Percentiles rank a stretch among this genome's conserved stretches.
phyloP scores from a whole-genome alignment of 2,888 invertebrate genomes.

The Polymixis lichenea region DNA sequence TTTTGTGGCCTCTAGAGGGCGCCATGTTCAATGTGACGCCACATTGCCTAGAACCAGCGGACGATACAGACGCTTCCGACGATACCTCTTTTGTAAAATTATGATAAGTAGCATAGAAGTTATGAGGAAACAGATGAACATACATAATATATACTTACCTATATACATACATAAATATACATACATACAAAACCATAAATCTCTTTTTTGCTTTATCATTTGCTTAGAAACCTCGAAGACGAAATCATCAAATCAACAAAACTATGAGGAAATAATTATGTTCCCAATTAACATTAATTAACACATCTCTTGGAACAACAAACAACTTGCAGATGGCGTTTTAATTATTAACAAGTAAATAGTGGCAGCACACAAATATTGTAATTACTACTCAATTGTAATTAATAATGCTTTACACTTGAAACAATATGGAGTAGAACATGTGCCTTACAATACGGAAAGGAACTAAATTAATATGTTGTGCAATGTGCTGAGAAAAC shows the following conservation, averaged over 20 bases:
- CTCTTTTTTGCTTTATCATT: too few species aligned
- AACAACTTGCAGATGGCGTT: slow-evolving; percentile 15
- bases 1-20: too few species aligned
- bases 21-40: too few species aligned
- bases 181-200: too few species aligned
- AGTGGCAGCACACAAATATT: slow-evolving; percentile 22
- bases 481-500: slow-evolving; percentile 55
- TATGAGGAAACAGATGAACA: too few species aligned
- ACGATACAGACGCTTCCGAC: too few species aligned
- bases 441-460: slow-evolving; percentile 47
- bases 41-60: too few species aligned
- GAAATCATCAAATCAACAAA: background rate
- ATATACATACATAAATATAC: too few species aligned
- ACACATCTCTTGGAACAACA: slow-evolving; percentile 12
- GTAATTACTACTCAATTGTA: slow-evolving; percentile 28
- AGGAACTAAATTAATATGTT: slow-evolving; percentile 54
- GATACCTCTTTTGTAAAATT: too few species aligned
- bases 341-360: slow-evolving; percentile 14
- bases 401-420: slow-evolving; percentile 19
- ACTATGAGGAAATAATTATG: background rate
- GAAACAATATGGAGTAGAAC: slow-evolving; percentile 40
- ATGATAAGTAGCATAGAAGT: too few species aligned
- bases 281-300: slow-evolving; percentile 7
- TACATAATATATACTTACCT: too few species aligned
- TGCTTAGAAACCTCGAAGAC: background rate